Conservation (phyloP, 2,113 vertebrate genomes). For the Heterochromis multidens region DNA sequence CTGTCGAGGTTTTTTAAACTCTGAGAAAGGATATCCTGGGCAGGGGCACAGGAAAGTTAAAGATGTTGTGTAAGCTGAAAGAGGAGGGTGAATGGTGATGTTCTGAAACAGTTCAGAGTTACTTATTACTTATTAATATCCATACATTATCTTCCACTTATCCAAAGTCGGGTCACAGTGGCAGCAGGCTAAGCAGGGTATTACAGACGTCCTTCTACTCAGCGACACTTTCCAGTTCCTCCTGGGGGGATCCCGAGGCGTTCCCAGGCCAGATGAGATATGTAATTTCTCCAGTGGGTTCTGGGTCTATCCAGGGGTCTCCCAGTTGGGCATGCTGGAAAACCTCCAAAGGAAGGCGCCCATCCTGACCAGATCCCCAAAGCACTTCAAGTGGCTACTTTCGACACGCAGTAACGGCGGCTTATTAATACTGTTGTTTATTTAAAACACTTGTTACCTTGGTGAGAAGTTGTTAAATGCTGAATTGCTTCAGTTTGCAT, state of each 20-base stretch:
- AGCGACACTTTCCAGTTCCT: no score
- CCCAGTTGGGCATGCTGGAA: no score
- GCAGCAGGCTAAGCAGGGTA: no score
- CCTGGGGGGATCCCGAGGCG: no score
- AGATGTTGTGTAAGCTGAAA: not conserved
- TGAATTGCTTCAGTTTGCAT: not conserved
- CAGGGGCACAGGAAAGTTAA: not conserved
- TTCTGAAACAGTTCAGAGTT: not conserved
- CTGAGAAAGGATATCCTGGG: not conserved
- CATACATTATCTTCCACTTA: not conserved
- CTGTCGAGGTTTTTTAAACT: not conserved
- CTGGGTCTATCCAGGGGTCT: no score
- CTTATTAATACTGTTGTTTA: not conserved
- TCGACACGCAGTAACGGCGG: not conserved
- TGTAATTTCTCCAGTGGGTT: no score
- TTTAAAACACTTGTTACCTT: not conserved
- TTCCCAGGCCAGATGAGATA: no score
- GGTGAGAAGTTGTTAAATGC: not conserved
- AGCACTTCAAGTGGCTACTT: not conserved
- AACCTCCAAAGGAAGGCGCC: no score
- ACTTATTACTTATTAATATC: not conserved
- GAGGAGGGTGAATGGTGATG: not conserved
- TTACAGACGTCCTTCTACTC: no score
- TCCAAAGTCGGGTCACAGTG: no score
- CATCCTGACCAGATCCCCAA: not conserved